phyloP scores from a whole-genome alignment of 2,888 invertebrate genomes.

The Sicus ferrugineus region DNA sequence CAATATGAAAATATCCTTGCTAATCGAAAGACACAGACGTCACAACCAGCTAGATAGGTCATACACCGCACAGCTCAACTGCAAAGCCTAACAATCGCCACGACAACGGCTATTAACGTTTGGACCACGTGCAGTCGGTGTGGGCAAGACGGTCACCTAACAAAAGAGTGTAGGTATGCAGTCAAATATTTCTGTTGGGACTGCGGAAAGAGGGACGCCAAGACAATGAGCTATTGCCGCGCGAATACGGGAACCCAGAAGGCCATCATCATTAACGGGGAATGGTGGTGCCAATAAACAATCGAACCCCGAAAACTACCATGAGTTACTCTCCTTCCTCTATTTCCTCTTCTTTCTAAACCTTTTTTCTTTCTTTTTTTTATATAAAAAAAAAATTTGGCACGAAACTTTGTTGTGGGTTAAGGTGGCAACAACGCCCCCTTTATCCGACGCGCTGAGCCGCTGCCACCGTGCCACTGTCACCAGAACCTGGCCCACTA shows the following conservation, averaged over 20 bases:
- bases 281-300: too few relatives aligned
- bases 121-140: not conserved
- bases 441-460: too few relatives aligned
- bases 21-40: not conserved
- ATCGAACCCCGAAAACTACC: too few relatives aligned
- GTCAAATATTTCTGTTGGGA: not conserved
- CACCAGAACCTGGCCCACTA: not conserved
- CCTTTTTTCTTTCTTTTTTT: too few relatives aligned
- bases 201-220: not conserved
- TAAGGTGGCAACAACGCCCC: too few relatives aligned
- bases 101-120: not conserved
- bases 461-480: not conserved
- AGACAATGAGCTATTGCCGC: too few relatives aligned
- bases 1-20: not conserved
- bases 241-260: too few relatives aligned
- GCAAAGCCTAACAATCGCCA: not conserved
- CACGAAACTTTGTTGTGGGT: too few relatives aligned
- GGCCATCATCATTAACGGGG: too few relatives aligned
- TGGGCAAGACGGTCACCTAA: not conserved
- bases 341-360: too few relatives aligned
- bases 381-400: too few relatives aligned
- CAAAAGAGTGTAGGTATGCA: not conserved
- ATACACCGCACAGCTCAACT: not conserved
- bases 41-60: not conserved
- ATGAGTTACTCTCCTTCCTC: too few relatives aligned